phyloP scores from a whole-genome alignment of 1,140 invertebrate genomes.

The Cyclina sinensis region DNA sequence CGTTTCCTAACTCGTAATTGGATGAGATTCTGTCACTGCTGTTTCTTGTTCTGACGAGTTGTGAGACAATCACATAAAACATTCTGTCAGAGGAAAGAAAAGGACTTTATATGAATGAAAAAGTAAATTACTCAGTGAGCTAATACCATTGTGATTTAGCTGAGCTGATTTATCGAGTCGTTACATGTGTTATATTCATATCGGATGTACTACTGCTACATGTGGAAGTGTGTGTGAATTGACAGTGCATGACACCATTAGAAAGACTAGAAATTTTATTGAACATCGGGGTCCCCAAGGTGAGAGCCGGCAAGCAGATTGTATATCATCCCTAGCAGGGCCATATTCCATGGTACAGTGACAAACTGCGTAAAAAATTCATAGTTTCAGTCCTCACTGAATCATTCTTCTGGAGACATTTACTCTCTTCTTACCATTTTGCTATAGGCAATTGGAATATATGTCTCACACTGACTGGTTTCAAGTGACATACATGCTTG shows the following conservation, averaged over 20 bases:
- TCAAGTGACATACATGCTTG: slow-evolving; percentile 31
- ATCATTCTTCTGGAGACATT: slow-evolving; percentile 22
- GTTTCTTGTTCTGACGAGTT: slow-evolving; percentile 4
- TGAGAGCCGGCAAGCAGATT: slow-evolving; percentile 20
- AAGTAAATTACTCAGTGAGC: not conserved
- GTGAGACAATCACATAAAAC: slow-evolving; percentile 36
- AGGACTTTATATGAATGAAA: slow-evolving; percentile 48
- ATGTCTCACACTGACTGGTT: slow-evolving; percentile 24
- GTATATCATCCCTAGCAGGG: slow-evolving; percentile 34
- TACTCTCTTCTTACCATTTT: not conserved
- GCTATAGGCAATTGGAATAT: slow-evolving; percentile 38
- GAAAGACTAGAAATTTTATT: slow-evolving; percentile 59
- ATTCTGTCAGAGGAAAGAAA: slow-evolving; percentile 37
- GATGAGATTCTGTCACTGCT: slow-evolving; percentile 58
- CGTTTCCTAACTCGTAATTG: slow-evolving; percentile 52
- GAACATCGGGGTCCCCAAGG: slow-evolving; percentile 54
- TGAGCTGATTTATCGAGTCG: slow-evolving; percentile 58
- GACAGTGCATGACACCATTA: slow-evolving; percentile 47
- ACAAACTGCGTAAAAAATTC: slow-evolving; percentile 65
- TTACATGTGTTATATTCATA: slow-evolving; percentile 53
- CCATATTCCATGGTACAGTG: slow-evolving; percentile 31
- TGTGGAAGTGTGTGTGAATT: slow-evolving; percentile 55
- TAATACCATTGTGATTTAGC: slow-evolving; percentile 37
- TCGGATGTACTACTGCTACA: slow-evolving; percentile 48
- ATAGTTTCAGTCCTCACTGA: slow-evolving; percentile 44